phyloP scores from a whole-genome alignment of 1,140 invertebrate species.

The Trichomalopsis sarcophagae region DNA sequence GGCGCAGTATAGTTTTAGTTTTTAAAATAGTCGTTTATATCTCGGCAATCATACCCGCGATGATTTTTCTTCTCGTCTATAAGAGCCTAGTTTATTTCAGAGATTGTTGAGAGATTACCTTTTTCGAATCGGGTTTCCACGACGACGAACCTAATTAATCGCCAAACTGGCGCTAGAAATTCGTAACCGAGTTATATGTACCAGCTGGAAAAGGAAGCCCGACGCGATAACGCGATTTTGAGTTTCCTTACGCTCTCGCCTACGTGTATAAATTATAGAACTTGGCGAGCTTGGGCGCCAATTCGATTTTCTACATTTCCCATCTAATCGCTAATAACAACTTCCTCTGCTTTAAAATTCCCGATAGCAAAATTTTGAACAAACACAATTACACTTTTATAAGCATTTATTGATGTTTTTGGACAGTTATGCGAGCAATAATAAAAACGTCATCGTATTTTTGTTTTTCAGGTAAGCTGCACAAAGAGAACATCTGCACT shows the following conservation, averaged over 20 bases:
- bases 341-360: neutral
- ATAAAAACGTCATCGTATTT: neutral
- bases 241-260: neutral
- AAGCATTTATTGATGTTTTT: neutral
- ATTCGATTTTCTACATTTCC: slow-evolving; percentile 3
- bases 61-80: neutral
- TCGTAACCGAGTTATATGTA: slow-evolving; percentile 14
- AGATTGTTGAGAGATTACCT: slow-evolving; percentile 22
- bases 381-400: too few relatives aligned
- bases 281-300: neutral
- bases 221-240: slow-evolving; percentile 13
- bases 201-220: slow-evolving; percentile 1
- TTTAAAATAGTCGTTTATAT: neutral
- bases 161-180: slow-evolving; percentile 22
- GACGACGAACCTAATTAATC: slow-evolving; percentile 36
- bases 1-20: neutral
- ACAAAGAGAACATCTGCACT: neutral
- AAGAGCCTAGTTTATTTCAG: neutral
- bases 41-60: too few relatives aligned
- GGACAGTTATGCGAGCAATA: neutral
- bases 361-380: too few relatives aligned
- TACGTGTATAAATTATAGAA: slow-evolving; percentile 16
- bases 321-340: neutral
- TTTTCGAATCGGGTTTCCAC: neutral
- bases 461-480: neutral